These are phyloP conservation scores for Aphyosemion australe DNA, from an alignment of 2,113 vertebrate genomes.

Conservation along the genomic window DNA sequence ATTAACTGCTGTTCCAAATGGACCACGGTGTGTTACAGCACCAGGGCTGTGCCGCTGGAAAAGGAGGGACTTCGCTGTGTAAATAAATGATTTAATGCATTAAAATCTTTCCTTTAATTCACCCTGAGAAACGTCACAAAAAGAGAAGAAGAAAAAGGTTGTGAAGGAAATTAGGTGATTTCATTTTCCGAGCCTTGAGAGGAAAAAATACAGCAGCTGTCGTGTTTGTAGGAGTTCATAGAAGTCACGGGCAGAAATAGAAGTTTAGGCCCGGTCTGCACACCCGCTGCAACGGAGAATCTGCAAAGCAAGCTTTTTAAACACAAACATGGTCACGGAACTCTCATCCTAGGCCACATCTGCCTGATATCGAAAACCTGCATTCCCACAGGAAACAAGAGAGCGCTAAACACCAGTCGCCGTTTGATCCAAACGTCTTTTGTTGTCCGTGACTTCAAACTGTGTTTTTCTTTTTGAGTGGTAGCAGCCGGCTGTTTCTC, in stretches of 20 bases:
- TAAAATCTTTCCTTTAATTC: slow-evolving; percentile 70
- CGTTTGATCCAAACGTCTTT: too few species aligned
- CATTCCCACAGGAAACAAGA: too few species aligned
- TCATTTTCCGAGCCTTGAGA: slow-evolving; percentile 73
- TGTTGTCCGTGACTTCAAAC: too few species aligned
- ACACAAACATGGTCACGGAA: too few species aligned
- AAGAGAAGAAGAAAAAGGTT: slow-evolving; percentile 15
- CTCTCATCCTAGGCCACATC: too few species aligned
- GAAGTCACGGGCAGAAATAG: slow-evolving; percentile 68
- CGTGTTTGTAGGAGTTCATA: slow-evolving; percentile 72
- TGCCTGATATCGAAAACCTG: too few species aligned
- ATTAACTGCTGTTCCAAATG: slow-evolving; percentile 69
- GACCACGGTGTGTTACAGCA: slow-evolving; percentile 66
- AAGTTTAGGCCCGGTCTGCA: slow-evolving; percentile 57
- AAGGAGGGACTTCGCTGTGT: slow-evolving; percentile 65
- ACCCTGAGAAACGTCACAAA: slow-evolving; percentile 59
- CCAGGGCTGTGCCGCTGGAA: slow-evolving; percentile 53
- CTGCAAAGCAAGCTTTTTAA: too few species aligned
- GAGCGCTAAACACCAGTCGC: too few species aligned
- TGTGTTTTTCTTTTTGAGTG: too few species aligned
- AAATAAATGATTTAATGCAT: slow-evolving; percentile 77
- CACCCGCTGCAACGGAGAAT: background rate
- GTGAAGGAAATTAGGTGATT: slow-evolving; percentile 75
- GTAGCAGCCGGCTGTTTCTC: too few species aligned
- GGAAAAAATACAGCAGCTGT: slow-evolving; percentile 56